phyloP scores from a whole-genome alignment of 2,113 vertebrate genomes.

The Thryonomys swinderianus region DNA sequence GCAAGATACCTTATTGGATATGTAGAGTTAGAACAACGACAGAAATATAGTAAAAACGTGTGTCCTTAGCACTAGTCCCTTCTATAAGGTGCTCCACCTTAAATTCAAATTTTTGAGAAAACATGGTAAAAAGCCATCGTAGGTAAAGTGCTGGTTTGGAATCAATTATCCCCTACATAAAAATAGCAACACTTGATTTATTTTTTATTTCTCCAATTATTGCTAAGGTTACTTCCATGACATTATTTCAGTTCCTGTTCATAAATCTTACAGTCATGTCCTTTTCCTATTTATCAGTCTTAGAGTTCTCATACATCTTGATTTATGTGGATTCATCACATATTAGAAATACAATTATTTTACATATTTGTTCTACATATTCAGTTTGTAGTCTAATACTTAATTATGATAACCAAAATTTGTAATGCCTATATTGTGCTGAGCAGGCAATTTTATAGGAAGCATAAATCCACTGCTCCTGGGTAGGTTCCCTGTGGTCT shows the following conservation, averaged over 20 bases:
- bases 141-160: neutral
- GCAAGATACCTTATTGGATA: neutral
- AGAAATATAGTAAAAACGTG: neutral
- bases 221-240: neutral
- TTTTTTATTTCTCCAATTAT: neutral
- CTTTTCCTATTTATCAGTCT: neutral
- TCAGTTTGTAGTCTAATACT: neutral
- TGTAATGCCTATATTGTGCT: neutral
- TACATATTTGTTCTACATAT: neutral
- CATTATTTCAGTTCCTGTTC: neutral
- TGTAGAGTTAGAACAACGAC: neutral
- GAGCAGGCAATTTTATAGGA: neutral
- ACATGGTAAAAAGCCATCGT: neutral
- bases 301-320: neutral
- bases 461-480: neutral
- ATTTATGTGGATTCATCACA: no score
- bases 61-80: neutral
- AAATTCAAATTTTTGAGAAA: slow-evolving; percentile 15
- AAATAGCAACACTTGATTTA: neutral
- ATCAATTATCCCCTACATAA: neutral
- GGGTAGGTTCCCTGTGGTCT: neutral
- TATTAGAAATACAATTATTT: neutral
- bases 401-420: neutral
- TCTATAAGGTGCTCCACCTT: neutral
- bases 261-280: neutral